These are phyloP conservation scores for Ashinkailepas kermadecensis DNA, from an alignment of 2,888 invertebrate species.

Conservation along the genomic window DNA sequence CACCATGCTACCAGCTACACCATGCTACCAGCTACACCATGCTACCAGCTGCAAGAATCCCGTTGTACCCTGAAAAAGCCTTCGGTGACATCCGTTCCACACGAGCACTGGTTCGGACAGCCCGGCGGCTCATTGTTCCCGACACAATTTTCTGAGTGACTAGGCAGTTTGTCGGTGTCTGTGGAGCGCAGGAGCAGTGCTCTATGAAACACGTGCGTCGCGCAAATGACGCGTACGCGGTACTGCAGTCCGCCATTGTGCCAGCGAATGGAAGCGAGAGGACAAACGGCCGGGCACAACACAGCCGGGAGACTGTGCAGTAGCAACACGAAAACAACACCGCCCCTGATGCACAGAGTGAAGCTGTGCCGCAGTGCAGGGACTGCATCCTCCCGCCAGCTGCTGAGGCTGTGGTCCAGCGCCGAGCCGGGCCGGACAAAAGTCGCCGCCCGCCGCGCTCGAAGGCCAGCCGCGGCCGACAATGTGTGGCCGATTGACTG, in stretches of 20 bases:
- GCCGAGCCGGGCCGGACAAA: neutral
- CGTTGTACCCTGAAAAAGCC: neutral
- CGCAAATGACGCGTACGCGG: neutral
- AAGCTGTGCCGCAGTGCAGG: neutral
- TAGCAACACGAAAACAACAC: neutral
- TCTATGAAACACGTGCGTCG: neutral
- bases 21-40: neutral
- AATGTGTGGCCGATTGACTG: too few species aligned
- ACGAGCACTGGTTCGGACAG: neutral
- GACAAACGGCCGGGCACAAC: neutral
- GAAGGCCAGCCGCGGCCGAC: too few species aligned
- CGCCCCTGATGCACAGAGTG: neutral
- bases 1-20: too few species aligned
- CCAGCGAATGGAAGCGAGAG: neutral
- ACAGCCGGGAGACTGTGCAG: neutral
- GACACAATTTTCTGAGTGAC: neutral
- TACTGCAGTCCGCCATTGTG: neutral
- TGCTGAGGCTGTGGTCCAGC: neutral
- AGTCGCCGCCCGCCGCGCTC: neutral
- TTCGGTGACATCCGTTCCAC: neutral
- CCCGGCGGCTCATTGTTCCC: neutral
- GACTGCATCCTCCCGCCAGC: neutral
- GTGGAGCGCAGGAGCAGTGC: neutral
- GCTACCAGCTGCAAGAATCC: neutral
- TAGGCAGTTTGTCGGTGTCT: neutral